Evolutionary conservation across 2,797 vertebrate genomes (phyloP).

Genomic region (Sebastes oblongus): DNA sequence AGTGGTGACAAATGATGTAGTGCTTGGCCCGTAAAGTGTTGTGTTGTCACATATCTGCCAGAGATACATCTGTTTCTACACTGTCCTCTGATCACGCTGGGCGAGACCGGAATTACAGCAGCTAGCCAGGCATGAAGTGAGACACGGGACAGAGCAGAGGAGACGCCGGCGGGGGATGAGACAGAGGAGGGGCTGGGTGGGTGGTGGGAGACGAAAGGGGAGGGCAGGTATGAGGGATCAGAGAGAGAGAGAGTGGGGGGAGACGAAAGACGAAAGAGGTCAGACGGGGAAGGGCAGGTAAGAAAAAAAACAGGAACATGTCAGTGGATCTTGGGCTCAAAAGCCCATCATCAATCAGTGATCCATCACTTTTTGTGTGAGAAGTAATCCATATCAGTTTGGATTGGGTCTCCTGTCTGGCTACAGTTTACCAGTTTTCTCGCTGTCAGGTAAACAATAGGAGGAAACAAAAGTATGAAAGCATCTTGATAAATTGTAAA

Average conservation of each 20-base stretch:
- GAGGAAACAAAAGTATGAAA: slow-evolving; percentile 8
- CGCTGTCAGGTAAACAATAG: background rate
- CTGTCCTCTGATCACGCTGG: slow-evolving; percentile 57
- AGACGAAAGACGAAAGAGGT: background rate
- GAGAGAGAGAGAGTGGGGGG: background rate
- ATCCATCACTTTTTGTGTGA: slow-evolving; percentile 21
- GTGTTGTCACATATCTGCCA: slow-evolving; percentile 64
- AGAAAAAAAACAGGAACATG: slow-evolving; percentile 2
- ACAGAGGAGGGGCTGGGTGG: background rate
- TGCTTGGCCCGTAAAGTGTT: slow-evolving; percentile 61
- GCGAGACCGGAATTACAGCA: slow-evolving; percentile 64
- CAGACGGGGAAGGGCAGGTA: background rate
- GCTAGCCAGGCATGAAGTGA: slow-evolving; percentile 60
- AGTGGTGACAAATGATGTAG: slow-evolving; percentile 71
- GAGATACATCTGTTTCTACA: slow-evolving; percentile 72
- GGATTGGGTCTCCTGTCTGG: slow-evolving; percentile 22
- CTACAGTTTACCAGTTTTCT: slow-evolving; percentile 8
- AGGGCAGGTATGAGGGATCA: background rate
- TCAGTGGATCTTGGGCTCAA: slow-evolving; percentile 12
- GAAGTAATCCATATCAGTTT: slow-evolving; percentile 31
- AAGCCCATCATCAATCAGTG: slow-evolving; percentile 43
- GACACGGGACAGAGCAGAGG: slow-evolving; percentile 26
- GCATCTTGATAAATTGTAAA: background rate
- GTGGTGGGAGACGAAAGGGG: background rate
- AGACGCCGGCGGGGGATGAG: background rate